Conservation (phyloP, 2,797 vertebrate genomes). For the Tapera naevia region DNA sequence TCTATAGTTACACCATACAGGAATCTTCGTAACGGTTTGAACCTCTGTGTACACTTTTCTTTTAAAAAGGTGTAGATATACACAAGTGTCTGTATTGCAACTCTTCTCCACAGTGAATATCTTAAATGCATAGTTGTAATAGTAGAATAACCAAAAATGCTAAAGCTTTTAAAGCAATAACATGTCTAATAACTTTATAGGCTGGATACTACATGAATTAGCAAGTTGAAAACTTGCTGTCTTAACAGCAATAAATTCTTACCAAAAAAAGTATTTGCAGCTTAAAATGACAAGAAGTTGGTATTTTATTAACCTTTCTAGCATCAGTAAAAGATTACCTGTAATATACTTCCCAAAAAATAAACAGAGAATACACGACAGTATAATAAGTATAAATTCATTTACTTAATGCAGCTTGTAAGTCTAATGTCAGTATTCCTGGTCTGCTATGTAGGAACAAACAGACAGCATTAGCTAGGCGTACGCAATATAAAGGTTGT, state of each 20-base stretch:
- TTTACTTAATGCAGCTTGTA: constrained; percentile 30
- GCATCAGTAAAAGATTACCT: background rate
- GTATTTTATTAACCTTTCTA: background rate
- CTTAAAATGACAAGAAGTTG: background rate
- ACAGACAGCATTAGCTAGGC: background rate
- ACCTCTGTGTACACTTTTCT: background rate
- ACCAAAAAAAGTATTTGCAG: background rate
- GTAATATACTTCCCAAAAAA: background rate
- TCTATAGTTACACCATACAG: background rate
- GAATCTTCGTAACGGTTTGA: background rate
- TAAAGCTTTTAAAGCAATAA: background rate
- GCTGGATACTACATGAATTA: background rate
- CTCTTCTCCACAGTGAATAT: background rate
- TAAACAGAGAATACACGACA: background rate
- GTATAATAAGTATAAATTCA: background rate
- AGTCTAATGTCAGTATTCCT: constrained; percentile 13
- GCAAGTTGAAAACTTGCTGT: background rate
- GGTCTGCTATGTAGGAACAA: background rate
- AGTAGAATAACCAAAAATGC: background rate
- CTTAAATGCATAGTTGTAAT: background rate
- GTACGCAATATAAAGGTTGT: background rate
- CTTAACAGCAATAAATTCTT: background rate
- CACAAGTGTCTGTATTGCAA: background rate
- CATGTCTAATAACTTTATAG: background rate
- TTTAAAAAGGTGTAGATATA: background rate